Percentiles rank a stretch among this genome's conserved stretches.
Conservation (phyloP, 2,113 vertebrate genomes). For the Cettia cetti region DNA sequence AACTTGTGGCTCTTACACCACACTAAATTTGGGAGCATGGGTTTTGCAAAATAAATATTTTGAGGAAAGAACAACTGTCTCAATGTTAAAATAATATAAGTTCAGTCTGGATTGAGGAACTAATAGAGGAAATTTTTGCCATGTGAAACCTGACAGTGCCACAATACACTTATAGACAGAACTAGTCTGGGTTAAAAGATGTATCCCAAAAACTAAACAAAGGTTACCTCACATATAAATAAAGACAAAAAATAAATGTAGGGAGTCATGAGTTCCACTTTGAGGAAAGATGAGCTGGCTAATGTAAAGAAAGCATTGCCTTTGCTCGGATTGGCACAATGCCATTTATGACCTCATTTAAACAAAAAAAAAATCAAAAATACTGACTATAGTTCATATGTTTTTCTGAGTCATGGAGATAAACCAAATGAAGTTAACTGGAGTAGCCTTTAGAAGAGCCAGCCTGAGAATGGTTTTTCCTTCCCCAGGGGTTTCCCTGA, state of each 20-base stretch:
- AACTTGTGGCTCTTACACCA: background rate
- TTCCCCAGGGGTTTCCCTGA: background rate
- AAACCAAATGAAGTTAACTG: background rate
- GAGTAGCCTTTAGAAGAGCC: background rate
- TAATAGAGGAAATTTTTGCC: background rate
- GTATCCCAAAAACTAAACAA: background rate
- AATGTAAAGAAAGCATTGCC: background rate
- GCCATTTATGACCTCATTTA: constrained; percentile 10
- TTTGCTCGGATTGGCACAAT: background rate
- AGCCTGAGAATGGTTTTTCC: background rate
- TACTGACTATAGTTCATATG: background rate
- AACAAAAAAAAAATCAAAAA: background rate
- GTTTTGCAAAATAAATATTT: background rate
- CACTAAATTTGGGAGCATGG: background rate
- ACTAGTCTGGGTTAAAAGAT: background rate
- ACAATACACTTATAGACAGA: background rate
- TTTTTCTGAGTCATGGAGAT: background rate
- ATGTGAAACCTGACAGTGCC: background rate
- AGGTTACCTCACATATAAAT: background rate
- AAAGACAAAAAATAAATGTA: background rate
- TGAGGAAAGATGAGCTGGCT: background rate
- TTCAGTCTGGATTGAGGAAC: background rate
- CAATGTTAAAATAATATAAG: background rate
- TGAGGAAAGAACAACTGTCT: background rate
- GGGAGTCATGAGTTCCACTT: background rate